phyloP scores from a whole-genome alignment of 2,888 invertebrate genomes.

The Agrotis exclamationis region DNA sequence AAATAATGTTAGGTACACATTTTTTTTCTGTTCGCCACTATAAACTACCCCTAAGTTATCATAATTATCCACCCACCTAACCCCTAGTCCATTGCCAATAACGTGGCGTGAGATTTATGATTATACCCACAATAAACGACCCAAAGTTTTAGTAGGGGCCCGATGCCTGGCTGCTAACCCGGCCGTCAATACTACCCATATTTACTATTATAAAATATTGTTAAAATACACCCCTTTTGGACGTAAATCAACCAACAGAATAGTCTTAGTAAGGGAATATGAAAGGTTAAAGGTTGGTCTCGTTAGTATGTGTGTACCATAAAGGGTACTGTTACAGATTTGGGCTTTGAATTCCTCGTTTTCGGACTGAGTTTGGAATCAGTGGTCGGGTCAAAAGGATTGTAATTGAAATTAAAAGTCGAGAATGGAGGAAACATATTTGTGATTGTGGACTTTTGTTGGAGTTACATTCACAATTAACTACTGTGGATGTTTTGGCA shows the following conservation, averaged over 20 bases:
- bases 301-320: constrained; percentile 46
- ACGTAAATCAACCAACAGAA: constrained; percentile 62
- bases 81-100: constrained; percentile 73
- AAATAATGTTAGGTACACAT: constrained; percentile 30
- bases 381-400: constrained; percentile 33
- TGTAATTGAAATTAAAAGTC: constrained; percentile 41
- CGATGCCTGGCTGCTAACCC: constrained; percentile 70
- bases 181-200: constrained; percentile 68
- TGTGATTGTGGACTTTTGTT: constrained; percentile 5
- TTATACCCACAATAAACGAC: constrained; percentile 77
- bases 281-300: constrained; percentile 61
- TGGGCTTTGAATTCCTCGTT: constrained; percentile 47
- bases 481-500: background rate
- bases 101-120: constrained; percentile 78
- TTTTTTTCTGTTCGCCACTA: constrained; percentile 38
- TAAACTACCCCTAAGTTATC: constrained; percentile 69
- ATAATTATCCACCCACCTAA: constrained; percentile 74
- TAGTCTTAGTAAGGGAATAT: constrained; percentile 51
- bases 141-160: constrained; percentile 74
- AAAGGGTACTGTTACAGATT: constrained; percentile 49
- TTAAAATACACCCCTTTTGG: constrained; percentile 60
- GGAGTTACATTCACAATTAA: background rate
- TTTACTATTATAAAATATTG: constrained; percentile 67
- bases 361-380: constrained; percentile 48
- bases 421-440: constrained; percentile 15